Percentiles rank a stretch among this genome's conserved stretches.
These are phyloP conservation scores for Ypsolopha scabrella DNA, from an alignment of 2,888 invertebrate species.

Conservation along the genomic window DNA sequence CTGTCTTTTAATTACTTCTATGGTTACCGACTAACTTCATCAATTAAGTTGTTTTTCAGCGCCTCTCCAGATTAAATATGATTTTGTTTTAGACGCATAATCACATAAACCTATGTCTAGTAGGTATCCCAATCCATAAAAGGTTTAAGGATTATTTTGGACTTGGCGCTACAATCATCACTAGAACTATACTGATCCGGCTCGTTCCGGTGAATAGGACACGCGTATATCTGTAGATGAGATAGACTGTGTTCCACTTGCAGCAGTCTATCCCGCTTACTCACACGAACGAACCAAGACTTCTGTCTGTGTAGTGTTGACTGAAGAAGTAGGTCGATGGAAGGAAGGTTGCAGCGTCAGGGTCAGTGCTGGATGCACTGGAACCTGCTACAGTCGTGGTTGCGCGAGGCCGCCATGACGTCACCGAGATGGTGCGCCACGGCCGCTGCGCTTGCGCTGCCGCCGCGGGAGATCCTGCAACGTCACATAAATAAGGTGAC, in stretches of 20 bases:
- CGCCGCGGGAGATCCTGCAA: constrained; percentile 74
- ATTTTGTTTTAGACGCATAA: too few species aligned
- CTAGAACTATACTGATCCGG: too few species aligned
- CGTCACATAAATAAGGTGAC: not conserved
- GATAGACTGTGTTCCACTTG: not conserved
- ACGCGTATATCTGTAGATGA: too few species aligned
- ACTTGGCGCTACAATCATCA: too few species aligned
- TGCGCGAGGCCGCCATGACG: constrained; percentile 79
- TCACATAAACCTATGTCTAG: too few species aligned
- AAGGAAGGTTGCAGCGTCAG: not conserved
- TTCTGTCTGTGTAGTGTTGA: not conserved
- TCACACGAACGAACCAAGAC: not conserved
- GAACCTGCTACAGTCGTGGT: constrained; percentile 77
- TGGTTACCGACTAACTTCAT: too few species aligned
- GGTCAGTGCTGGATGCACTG: constrained; percentile 55
- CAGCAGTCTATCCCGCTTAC: not conserved
- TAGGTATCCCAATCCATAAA: too few species aligned
- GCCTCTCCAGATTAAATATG: too few species aligned
- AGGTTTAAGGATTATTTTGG: too few species aligned
- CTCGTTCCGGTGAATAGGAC: too few species aligned
- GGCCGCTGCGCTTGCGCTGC: constrained; percentile 63
- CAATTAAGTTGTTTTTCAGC: too few species aligned
- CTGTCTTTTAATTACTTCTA: too few species aligned
- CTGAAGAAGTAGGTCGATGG: constrained; percentile 8
- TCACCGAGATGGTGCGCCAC: constrained; percentile 78